phyloP scores from a whole-genome alignment of 2,888 invertebrate genomes.

The Lissonota sp. region DNA sequence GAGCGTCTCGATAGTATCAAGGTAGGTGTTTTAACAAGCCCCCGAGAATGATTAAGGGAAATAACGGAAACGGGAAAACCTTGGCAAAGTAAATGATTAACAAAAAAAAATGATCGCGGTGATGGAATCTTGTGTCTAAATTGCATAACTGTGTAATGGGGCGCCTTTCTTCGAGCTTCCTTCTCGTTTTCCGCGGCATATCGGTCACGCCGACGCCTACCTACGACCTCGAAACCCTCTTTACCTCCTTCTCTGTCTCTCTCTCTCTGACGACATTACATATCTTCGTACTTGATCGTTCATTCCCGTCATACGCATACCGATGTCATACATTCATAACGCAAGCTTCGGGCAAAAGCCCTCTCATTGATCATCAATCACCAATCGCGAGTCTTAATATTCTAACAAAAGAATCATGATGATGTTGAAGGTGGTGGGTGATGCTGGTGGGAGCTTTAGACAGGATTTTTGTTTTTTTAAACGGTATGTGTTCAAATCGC shows the following conservation, averaged over 20 bases:
- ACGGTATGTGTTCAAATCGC: background rate
- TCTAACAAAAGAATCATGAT: background rate
- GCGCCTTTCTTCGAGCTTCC: constrained; percentile 64
- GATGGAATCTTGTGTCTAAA: constrained; percentile 27
- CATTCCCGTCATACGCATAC: constrained; percentile 40
- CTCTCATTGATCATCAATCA: constrained; percentile 16
- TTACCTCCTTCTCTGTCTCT: constrained; percentile 19
- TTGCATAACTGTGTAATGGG: background rate
- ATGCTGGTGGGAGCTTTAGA: constrained; percentile 5
- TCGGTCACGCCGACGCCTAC: constrained; percentile 48
- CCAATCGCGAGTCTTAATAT: background rate
- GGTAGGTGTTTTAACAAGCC: constrained; percentile 75
- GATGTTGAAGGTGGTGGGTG: constrained; percentile 2
- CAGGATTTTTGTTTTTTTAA: background rate
- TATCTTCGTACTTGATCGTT: background rate
- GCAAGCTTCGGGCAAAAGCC: constrained; percentile 17
- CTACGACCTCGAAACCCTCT: constrained; percentile 57
- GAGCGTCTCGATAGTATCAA: constrained; percentile 82
- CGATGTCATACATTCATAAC: constrained; percentile 17
- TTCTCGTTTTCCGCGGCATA: constrained; percentile 40
- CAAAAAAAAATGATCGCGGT: constrained; percentile 16
- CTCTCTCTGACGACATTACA: background rate
- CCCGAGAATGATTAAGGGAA: constrained; percentile 23
- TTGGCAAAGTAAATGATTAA: background rate
- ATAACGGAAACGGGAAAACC: constrained; percentile 6